Percentiles rank a stretch among this genome's conserved stretches.
Evolutionary conservation across 2,113 vertebrate genomes (phyloP).

Genomic region (Forbesichthys agassizii): DNA sequence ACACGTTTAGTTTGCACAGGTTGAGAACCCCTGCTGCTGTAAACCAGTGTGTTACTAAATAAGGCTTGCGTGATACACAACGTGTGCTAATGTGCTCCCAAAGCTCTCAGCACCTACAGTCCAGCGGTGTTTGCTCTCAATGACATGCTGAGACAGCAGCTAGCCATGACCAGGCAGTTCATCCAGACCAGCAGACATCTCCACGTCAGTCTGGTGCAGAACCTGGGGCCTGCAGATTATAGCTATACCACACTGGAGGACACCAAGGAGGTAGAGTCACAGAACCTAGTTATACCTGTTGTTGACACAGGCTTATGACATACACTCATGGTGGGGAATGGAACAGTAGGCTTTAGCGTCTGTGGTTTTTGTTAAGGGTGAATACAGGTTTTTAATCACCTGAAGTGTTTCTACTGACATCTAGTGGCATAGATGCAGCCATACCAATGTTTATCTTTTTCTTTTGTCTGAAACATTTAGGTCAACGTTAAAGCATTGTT

Average conservation of each 20-base stretch:
- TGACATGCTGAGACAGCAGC: conserved; percentile 84
- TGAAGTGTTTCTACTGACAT: no score
- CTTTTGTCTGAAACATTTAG: no score
- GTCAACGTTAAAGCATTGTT: no score
- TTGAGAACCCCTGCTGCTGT: no score
- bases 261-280: conserved; percentile 77
- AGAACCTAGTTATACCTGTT: background rate
- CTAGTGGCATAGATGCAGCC: no score
- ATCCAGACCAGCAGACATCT: conserved; percentile 73
- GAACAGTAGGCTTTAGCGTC: no score
- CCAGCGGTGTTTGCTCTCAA: conserved; percentile 74
- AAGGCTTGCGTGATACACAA: background rate
- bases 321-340: no score
- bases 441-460: no score
- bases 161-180: conserved; percentile 78
- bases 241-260: conserved; percentile 89
- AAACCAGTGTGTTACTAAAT: background rate
- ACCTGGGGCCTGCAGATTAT: conserved; percentile 78
- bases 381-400: no score
- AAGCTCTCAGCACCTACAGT: conserved; percentile 78
- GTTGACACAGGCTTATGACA: no score
- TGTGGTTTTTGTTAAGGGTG: no score
- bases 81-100: background rate
- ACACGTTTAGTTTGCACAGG: no score
- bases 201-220: conserved; percentile 73